Evolutionary conservation across 2,797 vertebrate genomes (phyloP).

Genomic region (Danio tinwini): DNA sequence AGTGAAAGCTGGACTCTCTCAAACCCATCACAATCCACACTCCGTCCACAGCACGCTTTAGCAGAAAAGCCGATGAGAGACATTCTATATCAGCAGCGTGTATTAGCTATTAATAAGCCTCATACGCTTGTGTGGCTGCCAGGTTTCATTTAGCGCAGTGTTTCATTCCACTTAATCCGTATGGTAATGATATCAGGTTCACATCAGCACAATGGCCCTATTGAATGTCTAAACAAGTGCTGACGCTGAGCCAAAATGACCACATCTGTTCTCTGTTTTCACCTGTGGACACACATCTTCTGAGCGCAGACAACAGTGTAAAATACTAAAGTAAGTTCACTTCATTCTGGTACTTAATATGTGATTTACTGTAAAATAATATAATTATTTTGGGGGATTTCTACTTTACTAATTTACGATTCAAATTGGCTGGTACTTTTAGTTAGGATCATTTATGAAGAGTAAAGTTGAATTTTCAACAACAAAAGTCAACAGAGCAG

Average conservation of each 20-base stretch:
- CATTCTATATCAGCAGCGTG: conserved; percentile 58
- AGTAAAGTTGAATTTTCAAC: too few relatives aligned
- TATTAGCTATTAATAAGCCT: conserved; percentile 64
- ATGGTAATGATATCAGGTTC: conserved; percentile 62
- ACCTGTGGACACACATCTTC: conserved; percentile 53
- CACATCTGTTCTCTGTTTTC: conserved; percentile 64
- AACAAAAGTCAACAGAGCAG: too few relatives aligned
- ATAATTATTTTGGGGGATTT: too few relatives aligned
- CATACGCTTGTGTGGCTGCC: conserved; percentile 57
- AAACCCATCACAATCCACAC: conserved; percentile 31
- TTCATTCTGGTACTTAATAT: too few relatives aligned
- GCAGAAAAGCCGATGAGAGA: conserved; percentile 46
- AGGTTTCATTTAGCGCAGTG: conserved; percentile 62
- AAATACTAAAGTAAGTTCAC: too few relatives aligned
- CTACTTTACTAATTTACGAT: too few relatives aligned
- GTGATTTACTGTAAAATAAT: too few relatives aligned
- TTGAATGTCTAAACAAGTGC: conserved; percentile 63
- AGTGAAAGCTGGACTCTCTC: conserved; percentile 49
- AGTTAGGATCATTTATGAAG: too few relatives aligned
- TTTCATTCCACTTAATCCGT: conserved; percentile 61
- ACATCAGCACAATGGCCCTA: conserved; percentile 63
- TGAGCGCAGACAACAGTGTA: too few relatives aligned
- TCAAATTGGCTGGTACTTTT: too few relatives aligned
- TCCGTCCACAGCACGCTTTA: conserved; percentile 34
- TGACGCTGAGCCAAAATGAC: conserved; percentile 59